Conservation (phyloP, 2,888 invertebrate species). For the Athrips mouffetella region DNA sequence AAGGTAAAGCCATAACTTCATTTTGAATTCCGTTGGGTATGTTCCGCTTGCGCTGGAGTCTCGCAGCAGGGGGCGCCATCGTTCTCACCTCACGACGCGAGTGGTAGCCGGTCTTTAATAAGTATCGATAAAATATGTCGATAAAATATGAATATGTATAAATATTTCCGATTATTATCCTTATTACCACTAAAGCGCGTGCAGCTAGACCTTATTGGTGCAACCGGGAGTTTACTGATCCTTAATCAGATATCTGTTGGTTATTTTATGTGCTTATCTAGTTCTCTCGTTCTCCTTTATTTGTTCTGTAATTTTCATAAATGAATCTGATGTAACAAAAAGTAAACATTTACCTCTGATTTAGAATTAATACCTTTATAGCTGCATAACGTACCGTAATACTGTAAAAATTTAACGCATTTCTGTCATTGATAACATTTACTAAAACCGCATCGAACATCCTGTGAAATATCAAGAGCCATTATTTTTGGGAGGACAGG, state of each 20-base stretch:
- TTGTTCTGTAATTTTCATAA: no score
- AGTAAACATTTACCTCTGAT: no score
- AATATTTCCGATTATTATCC: slow-evolving; percentile 69
- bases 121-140: slow-evolving; percentile 76
- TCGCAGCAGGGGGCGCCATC: slow-evolving; percentile 74
- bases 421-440: slow-evolving; percentile 41
- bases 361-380: no score
- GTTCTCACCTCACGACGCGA: slow-evolving; percentile 78
- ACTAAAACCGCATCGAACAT: slow-evolving; percentile 54
- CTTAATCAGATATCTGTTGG: not conserved
- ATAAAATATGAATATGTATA: slow-evolving; percentile 76
- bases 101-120: slow-evolving; percentile 77
- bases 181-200: slow-evolving; percentile 34
- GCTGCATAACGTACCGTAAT: slow-evolving; percentile 13
- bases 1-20: slow-evolving; percentile 71
- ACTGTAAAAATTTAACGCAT: slow-evolving; percentile 44
- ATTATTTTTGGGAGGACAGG: slow-evolving; percentile 48
- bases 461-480: slow-evolving; percentile 43
- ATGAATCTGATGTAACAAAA: no score
- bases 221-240: slow-evolving; percentile 14
- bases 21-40: slow-evolving; percentile 73
- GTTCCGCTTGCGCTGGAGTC: slow-evolving; percentile 67
- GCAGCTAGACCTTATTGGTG: slow-evolving; percentile 17
- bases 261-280: slow-evolving; percentile 9
- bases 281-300: no score